These are phyloP conservation scores for Polylopha cassiicola DNA, from an alignment of 2,888 invertebrate genomes.

Conservation along the genomic window DNA sequence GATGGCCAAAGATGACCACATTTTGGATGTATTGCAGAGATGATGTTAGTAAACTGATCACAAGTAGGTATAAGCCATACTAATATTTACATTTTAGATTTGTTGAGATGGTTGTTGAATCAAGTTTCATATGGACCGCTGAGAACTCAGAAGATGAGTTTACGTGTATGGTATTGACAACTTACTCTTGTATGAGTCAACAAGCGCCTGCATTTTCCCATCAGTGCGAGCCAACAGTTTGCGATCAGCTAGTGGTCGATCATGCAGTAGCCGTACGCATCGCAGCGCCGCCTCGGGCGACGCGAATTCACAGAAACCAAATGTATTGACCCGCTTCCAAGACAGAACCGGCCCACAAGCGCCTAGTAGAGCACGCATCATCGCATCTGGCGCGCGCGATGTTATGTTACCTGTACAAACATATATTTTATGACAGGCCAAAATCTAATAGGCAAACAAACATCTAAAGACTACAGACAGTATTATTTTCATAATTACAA, in stretches of 20 bases:
- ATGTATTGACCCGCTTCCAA: constrained; percentile 98
- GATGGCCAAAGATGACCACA: no score
- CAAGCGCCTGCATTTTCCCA: constrained; percentile 95
- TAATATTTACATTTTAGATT: no score
- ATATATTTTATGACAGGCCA: not conserved
- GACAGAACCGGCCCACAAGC: constrained; percentile 96
- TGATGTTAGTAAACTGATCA: no score
- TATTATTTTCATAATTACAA: not conserved
- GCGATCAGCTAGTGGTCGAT: constrained; percentile 94
- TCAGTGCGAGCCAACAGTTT: constrained; percentile 97
- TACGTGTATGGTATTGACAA: no score
- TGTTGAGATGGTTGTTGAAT: no score
- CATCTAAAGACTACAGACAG: not conserved
- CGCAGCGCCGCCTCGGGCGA: constrained; percentile 95
- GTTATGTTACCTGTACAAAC: constrained; percentile 85
- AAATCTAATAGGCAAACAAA: not conserved
- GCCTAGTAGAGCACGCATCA: constrained; percentile 94
- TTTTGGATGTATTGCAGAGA: no score
- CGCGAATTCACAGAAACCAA: constrained; percentile 98
- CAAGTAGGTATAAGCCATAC: no score
- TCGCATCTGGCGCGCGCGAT: constrained; percentile 94
- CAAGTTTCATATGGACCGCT: no score
- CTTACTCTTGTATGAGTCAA: constrained; percentile 94
- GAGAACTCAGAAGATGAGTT: no score
- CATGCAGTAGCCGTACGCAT: constrained; percentile 94